phyloP scores from a whole-genome alignment of 2,113 vertebrate genomes.

The Bostrychus sinensis region DNA sequence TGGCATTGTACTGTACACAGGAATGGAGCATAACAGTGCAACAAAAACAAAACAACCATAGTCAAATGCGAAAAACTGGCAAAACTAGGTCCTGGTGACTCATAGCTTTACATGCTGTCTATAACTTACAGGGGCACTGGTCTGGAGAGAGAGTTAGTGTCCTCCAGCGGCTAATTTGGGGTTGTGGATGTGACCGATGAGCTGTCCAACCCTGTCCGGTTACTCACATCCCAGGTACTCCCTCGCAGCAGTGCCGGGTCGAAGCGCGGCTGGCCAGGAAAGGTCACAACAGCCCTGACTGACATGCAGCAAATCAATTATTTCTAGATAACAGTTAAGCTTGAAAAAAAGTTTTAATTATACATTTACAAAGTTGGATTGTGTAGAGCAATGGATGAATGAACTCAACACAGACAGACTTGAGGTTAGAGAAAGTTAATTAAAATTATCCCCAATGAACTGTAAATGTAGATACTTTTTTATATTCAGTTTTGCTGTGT shows the following conservation, averaged over 20 bases:
- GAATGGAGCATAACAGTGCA: too few relatives aligned
- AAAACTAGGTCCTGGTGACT: neutral
- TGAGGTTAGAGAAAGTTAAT: slow-evolving; percentile 5
- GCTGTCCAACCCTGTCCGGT: slow-evolving; percentile 45
- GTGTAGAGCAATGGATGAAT: too few relatives aligned
- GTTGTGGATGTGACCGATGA: slow-evolving; percentile 49
- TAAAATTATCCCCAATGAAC: neutral
- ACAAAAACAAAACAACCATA: neutral
- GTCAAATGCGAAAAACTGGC: neutral
- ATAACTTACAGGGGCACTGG: neutral
- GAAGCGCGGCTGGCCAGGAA: slow-evolving; percentile 17
- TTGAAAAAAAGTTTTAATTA: too few relatives aligned
- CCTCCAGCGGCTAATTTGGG: slow-evolving; percentile 27
- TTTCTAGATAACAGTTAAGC: neutral
- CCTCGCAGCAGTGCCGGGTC: slow-evolving; percentile 14
- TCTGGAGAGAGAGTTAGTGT: slow-evolving; percentile 22
- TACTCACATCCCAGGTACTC: slow-evolving; percentile 27
- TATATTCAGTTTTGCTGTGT: too few relatives aligned
- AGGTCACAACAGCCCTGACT: slow-evolving; percentile 43
- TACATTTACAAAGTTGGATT: too few relatives aligned
- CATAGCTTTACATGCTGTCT: neutral
- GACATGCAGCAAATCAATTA: slow-evolving; percentile 22
- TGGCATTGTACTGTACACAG: too few relatives aligned
- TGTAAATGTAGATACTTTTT: neutral
- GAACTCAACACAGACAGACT: slow-evolving; percentile 5